phyloP scores from a whole-genome alignment of 2,888 invertebrate species.

The Linnaemya tessellans region DNA sequence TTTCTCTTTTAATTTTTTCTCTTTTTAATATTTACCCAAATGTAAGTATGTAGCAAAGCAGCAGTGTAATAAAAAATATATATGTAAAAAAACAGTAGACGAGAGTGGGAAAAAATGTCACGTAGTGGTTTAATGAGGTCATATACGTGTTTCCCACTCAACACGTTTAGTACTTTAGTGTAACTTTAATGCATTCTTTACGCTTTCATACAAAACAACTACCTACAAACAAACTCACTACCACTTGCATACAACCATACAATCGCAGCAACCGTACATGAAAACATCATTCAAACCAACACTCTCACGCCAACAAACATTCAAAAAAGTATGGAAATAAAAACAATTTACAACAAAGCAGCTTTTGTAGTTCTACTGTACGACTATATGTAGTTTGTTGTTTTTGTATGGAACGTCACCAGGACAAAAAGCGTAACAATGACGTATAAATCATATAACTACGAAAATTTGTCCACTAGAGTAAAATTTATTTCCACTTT shows the following conservation, averaged over 20 bases:
- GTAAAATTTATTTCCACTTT: conserved; percentile 68
- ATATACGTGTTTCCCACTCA: conserved; percentile 73
- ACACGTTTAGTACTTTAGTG: conserved; percentile 67
- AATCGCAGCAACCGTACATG: conserved; percentile 23
- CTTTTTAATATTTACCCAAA: conserved; percentile 37
- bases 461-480: conserved; percentile 67
- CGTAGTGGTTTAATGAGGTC: conserved; percentile 74
- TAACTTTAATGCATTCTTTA: conserved; percentile 65
- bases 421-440: conserved; percentile 38
- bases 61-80: conserved; percentile 11
- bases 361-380: conserved; percentile 16
- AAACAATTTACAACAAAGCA: conserved; percentile 28
- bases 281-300: conserved; percentile 54
- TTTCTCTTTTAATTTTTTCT: conserved; percentile 19
- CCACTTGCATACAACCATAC: conserved; percentile 22
- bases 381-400: neutral
- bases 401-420: conserved; percentile 19
- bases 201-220: conserved; percentile 39
- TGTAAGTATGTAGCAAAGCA: conserved; percentile 16
- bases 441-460: conserved; percentile 66
- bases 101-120: conserved; percentile 68
- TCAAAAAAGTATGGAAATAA: neutral
- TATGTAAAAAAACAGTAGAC: neutral
- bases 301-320: conserved; percentile 24
- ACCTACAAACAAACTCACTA: conserved; percentile 2